phyloP scores from a whole-genome alignment of 2,113 vertebrate species.

The Tautogolabrus adspersus region DNA sequence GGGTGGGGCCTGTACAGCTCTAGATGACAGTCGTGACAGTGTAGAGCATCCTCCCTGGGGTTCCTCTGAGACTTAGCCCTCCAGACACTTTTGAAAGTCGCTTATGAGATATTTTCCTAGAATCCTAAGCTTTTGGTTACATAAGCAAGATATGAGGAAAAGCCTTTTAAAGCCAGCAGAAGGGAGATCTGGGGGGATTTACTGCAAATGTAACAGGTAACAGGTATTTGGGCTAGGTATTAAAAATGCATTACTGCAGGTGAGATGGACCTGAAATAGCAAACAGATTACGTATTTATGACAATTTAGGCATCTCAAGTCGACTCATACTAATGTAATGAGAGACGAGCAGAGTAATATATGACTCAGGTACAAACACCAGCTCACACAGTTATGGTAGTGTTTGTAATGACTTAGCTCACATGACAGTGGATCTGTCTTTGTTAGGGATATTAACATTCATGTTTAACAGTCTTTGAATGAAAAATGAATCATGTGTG shows the following conservation, averaged over 20 bases:
- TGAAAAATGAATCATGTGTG: conserved; percentile 45
- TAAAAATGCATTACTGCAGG: conserved; percentile 60
- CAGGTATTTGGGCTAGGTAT: conserved; percentile 66
- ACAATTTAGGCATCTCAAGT: conserved; percentile 56
- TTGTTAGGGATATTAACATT: conserved; percentile 40
- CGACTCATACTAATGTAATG: conserved; percentile 34
- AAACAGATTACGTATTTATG: conserved; percentile 51
- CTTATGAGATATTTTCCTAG: conserved; percentile 66
- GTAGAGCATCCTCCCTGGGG: conserved; percentile 55
- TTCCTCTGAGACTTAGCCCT: conserved; percentile 57
- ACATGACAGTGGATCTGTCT: conserved; percentile 16
- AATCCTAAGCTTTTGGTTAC: conserved; percentile 71
- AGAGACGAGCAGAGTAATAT: conserved; percentile 10
- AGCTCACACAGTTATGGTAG: conserved; percentile 1
- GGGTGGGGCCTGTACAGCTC: conserved; percentile 43
- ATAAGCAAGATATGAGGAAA: conserved; percentile 59
- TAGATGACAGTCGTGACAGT: conserved; percentile 61
- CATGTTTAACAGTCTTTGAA: conserved; percentile 25
- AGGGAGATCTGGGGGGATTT: conserved; percentile 55
- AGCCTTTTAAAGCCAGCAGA: conserved; percentile 37
- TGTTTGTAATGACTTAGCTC: conserved; percentile 16
- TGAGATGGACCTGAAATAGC: conserved; percentile 56
- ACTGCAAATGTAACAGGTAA: conserved; percentile 61
- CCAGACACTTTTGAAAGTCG: conserved; percentile 62
- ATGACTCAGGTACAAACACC: conserved; percentile 6